phyloP scores from a whole-genome alignment of 1,140 invertebrate genomes.

The Drosophila insularis region DNA sequence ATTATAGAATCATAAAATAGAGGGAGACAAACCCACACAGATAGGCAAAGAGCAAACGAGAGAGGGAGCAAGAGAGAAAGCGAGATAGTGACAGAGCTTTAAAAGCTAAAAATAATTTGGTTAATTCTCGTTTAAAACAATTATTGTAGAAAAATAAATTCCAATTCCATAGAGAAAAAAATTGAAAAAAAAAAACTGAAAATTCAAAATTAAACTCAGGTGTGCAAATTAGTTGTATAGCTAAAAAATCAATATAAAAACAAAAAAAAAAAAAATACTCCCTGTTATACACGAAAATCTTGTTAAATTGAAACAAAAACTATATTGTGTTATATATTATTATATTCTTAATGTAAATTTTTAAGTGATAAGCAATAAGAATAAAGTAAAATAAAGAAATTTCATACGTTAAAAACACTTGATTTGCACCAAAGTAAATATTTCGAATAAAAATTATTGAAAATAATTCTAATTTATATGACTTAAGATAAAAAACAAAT shows the following conservation, averaged over 20 bases:
- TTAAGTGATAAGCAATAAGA: background rate
- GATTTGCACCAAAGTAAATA: background rate
- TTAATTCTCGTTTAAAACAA: background rate
- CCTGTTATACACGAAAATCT: background rate
- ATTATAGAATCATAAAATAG: background rate
- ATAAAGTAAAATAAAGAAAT: background rate
- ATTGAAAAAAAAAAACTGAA: background rate
- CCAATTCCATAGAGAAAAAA: background rate
- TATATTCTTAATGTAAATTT: background rate
- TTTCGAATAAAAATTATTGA: too few species aligned
- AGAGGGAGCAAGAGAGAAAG: background rate
- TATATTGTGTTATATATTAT: background rate
- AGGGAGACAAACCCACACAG: background rate
- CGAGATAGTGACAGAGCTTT: background rate
- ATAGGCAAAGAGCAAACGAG: background rate
- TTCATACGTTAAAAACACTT: background rate
- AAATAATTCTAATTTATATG: too few species aligned
- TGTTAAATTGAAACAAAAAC: background rate
- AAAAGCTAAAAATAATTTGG: background rate
- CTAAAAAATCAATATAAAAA: background rate
- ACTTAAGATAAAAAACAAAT: too few species aligned
- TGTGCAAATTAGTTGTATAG: background rate
- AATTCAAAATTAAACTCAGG: conserved; percentile 7
- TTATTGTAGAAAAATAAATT: conserved; percentile 3
- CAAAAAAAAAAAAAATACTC: background rate